Evolutionary conservation across 2,888 invertebrate species (phyloP).

Genomic region (Coelinius sp.): DNA sequence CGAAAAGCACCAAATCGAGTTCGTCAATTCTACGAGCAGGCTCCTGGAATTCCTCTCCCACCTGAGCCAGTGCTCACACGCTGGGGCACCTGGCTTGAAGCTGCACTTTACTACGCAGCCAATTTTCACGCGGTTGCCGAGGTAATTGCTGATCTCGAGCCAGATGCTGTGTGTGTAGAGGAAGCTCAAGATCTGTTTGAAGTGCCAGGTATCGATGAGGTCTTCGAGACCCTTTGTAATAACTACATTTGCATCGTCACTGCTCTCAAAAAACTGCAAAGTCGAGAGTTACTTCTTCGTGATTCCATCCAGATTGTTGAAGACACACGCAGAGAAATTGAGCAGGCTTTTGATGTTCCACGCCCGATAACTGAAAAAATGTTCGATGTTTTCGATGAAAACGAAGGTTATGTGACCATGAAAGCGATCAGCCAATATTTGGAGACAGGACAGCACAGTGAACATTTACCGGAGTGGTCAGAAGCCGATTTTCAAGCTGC

Average conservation of each 20-base stretch:
- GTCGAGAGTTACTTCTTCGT: not conserved
- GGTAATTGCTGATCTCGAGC: not conserved
- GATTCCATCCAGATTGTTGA: not conserved
- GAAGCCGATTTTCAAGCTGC: not conserved
- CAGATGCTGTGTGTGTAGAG: not conserved
- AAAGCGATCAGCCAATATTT: not conserved
- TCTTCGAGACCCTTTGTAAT: not conserved
- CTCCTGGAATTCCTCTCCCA: not conserved
- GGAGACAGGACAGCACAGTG: not conserved
- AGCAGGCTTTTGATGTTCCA: no score
- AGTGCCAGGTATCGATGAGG: not conserved
- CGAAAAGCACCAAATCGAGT: not conserved
- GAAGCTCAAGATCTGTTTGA: not conserved
- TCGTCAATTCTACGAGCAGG: not conserved
- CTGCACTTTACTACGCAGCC: not conserved
- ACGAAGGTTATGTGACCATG: not conserved
- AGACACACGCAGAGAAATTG: no score
- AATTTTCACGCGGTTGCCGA: not conserved
- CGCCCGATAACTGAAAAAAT: not conserved
- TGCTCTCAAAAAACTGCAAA: not conserved
- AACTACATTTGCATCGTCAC: not conserved
- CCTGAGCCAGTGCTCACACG: conserved; percentile 5
- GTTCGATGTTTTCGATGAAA: not conserved
- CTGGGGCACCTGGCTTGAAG: not conserved
- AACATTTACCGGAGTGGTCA: not conserved